Evolutionary conservation across 2,797 vertebrate genomes (phyloP).

Genomic region (Brotogeris chrysoptera): DNA sequence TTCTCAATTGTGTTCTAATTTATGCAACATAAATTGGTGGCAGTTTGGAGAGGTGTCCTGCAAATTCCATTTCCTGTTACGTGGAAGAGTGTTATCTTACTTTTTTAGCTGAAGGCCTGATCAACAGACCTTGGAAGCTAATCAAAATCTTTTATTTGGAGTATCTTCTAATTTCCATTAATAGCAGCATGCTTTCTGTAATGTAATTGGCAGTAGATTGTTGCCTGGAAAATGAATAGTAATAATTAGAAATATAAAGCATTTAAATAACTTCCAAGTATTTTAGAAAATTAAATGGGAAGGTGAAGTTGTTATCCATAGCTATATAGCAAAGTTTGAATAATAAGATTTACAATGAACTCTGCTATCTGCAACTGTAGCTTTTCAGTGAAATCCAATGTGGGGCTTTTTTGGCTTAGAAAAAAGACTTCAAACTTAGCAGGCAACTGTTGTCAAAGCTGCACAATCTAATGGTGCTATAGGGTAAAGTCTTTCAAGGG

Average conservation of each 20-base stretch:
- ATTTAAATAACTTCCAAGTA: background rate
- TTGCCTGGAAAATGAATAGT: background rate
- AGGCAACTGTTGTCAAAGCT: background rate
- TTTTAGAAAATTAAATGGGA: background rate
- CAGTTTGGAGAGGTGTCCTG: background rate
- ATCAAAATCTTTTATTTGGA: background rate
- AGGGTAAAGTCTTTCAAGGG: background rate
- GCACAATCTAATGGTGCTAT: background rate
- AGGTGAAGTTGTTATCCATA: background rate
- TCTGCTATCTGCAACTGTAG: background rate
- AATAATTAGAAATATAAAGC: background rate
- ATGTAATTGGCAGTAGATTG: background rate
- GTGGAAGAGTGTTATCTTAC: background rate
- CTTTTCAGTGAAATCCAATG: background rate
- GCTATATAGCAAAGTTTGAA: background rate
- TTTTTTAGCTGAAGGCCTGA: background rate
- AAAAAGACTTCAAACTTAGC: background rate
- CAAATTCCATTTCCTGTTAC: background rate
- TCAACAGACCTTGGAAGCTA: background rate
- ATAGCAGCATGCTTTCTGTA: background rate
- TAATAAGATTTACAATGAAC: background rate
- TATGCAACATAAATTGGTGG: background rate
- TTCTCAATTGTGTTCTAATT: background rate
- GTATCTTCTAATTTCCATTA: background rate
- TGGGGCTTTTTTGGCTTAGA: accelerated